Conservation (phyloP, 1,140 invertebrate species). For the Lepidurus packardi region DNA sequence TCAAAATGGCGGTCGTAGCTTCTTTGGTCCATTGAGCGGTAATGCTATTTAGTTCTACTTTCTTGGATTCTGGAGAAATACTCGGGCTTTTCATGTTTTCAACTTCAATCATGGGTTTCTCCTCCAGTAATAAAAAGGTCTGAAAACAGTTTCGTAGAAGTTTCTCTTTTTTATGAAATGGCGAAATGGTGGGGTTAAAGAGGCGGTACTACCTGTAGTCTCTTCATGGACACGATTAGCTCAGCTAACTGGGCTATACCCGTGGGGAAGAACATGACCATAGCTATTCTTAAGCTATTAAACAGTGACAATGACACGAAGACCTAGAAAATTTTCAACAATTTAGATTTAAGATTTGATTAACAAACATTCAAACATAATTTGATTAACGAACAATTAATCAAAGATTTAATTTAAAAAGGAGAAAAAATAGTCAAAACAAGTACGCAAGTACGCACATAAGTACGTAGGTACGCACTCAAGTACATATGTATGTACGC, state of each 20-base stretch:
- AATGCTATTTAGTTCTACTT: conserved; percentile 41
- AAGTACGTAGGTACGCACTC: no score
- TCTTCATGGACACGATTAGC: background rate
- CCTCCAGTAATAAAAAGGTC: background rate
- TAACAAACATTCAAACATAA: no score
- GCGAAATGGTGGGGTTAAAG: background rate
- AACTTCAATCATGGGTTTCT: background rate
- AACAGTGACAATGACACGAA: conserved; percentile 10
- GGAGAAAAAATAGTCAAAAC: background rate
- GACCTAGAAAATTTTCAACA: background rate
- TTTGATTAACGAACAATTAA: no score
- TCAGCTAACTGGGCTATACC: background rate
- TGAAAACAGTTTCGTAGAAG: background rate
- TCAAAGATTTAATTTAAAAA: no score
- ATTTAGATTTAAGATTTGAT: background rate
- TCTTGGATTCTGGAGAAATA: background rate
- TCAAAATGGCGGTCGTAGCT: conserved; percentile 36
- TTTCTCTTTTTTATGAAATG: background rate
- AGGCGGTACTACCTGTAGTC: background rate
- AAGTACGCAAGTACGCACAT: no score
- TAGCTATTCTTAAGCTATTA: conserved; percentile 35
- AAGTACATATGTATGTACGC: no score
- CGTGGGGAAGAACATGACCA: conserved; percentile 31
- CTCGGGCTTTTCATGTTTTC: background rate
- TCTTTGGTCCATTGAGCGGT: conserved; percentile 42